Evolutionary conservation across 2,113 vertebrate species (phyloP), one percentile per base, ranked within the genome.

Genomic region (Oryzias javanicus): DNA sequence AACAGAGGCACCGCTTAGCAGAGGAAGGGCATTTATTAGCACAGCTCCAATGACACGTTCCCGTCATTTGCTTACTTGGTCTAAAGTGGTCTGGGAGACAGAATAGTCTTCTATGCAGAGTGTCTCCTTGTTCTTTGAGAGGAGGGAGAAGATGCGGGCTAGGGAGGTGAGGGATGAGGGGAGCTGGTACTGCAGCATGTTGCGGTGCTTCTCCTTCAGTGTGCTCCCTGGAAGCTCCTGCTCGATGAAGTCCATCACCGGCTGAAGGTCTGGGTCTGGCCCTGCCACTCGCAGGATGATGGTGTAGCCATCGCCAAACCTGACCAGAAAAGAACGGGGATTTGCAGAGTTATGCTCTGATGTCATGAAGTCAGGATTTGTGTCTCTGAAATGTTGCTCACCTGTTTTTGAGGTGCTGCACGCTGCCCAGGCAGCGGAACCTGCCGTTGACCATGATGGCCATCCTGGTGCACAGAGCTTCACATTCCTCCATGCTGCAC

Each of bases 81-180:
- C 97, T 88, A 99, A 91, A 22, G 97, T 99, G 68, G 97, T 99
- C 92, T 99, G 97, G 68, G 97, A 98, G 74, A 99, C 95, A 0
- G 97, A 99, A 89, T 99, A 99, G 89, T 99, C 97, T 91, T 99
- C 97, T 88, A 99, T 97, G 80, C 94, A 93, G 86, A 99, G 93
- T 72, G 79, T 86, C 74, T 94, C 94, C 86, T 98, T 98, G 90
- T 95, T 95, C 78, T 91, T 93, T 52, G 96, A 94, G 42, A 99
- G 94, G 81, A 98, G 89, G 83, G 93, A 96, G 88, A 99, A 99
- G 89, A 98, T 98, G 80, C 92, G 94, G 35, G 96, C 95, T 56
- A 99, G 87, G 17, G 97, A 98, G 17, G 95, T 96, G 44, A 91
- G 93, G 0, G 94, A 94, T 22, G 96, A 93, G 0, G 96, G 93